phyloP scores from a whole-genome alignment of 1,140 invertebrate genomes.

The Drosophila novamexicana region DNA sequence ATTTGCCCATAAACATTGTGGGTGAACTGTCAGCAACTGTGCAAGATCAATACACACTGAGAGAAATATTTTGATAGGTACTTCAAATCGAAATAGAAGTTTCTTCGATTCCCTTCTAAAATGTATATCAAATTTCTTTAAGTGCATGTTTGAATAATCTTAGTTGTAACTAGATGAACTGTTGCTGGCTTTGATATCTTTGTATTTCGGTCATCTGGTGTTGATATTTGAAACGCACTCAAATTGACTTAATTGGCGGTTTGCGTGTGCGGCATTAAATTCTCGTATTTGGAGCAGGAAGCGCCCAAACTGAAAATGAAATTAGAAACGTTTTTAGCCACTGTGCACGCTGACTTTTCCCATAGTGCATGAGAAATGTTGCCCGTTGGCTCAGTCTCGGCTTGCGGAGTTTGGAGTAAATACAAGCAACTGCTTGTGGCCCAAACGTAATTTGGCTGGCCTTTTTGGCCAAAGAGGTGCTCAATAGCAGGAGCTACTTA shows the following conservation, averaged over 20 bases:
- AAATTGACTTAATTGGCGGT: conserved; percentile 66
- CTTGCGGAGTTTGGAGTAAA: neutral
- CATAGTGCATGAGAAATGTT: conserved; percentile 58
- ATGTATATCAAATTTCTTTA: neutral
- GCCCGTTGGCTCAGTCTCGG: conserved; percentile 5
- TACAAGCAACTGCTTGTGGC: conserved; percentile 5
- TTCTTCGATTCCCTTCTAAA: neutral
- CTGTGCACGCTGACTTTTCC: conserved; percentile 52
- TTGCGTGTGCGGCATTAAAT: conserved; percentile 72
- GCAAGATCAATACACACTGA: conserved; percentile 33
- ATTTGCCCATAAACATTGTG: conserved; percentile 51
- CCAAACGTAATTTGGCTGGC: conserved; percentile 71
- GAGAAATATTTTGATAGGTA: neutral
- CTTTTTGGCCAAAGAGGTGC: conserved; percentile 65
- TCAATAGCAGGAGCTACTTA: conserved; percentile 57
- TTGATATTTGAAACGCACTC: conserved; percentile 19
- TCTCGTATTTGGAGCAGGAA: conserved; percentile 74
- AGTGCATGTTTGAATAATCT: neutral
- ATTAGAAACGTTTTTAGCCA: conserved; percentile 58
- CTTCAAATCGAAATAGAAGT: neutral
- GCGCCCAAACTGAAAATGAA: conserved; percentile 56
- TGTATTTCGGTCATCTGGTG: neutral
- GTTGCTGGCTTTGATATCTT: neutral
- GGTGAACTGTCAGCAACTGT: conserved; percentile 56
- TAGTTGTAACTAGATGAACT: no score